Base-by-base conservation (phyloP, 2,888 invertebrate genomes). In the Taenaris catops region DNA sequence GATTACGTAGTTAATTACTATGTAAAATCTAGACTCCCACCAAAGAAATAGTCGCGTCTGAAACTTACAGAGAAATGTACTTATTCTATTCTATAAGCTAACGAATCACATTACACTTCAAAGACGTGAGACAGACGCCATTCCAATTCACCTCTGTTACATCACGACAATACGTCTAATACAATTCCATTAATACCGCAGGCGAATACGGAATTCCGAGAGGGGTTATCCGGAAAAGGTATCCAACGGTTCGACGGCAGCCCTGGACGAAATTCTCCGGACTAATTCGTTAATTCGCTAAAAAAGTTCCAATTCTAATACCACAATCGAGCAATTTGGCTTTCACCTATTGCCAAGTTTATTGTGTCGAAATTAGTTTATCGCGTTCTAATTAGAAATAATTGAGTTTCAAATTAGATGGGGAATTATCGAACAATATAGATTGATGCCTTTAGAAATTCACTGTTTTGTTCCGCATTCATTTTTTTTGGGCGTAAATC, bases 231-330 rank as follows among this genome's bases (percentile, higher is more conserved):
- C 16, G 31, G 35, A 9, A n/a, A 27, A 27, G 26, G 17, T 23
- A 27, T 33, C 8, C 18, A n/a, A 25, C 18, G 14, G 25, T 25
- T 28, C 32, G 37, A 11, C 11, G 53, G 64, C 57, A 49, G 47
- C 46, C 46, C 41, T n/a, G 16, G 48, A 45, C 61, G 55, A 63
- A 68, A 61, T 65, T 53, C 61, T 49, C 55, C 58, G 58, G 57
- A 76, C 78, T 76, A 79, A 76, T 75, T 71, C 60, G 66, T 64
- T 61, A 61, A 69, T n/a, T n/a, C n/a, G n/a, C n/a, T n/a, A 48
- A 49, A 66, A 63, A 65, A 63, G 62, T 44, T 47, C 45, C 58
- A 61, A 66, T 64, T 56, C 53, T 57, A 59, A 64, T 69, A 60
- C 65, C 57, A 58, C 57, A 58, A 55, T 48, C 47, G 37, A 38